Conservation (phyloP, 1,140 invertebrate species). For the Drosophila nigromelanica region DNA sequence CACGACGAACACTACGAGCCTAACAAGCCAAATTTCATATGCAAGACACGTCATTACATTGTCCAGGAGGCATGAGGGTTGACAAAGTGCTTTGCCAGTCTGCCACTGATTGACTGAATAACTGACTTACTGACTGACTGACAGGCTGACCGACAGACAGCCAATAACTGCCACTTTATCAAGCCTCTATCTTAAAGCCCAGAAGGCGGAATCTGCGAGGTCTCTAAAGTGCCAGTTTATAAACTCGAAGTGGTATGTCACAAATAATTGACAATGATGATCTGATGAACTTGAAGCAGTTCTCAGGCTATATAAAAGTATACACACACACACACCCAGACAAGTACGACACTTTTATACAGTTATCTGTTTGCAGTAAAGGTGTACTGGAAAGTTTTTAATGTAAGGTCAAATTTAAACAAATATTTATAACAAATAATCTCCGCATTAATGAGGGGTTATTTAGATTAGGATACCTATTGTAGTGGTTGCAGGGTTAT, state of each 20-base stretch:
- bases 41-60: conserved; percentile 73
- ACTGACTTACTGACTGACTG: conserved; percentile 15
- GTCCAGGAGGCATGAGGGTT: conserved; percentile 44
- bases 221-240: conserved; percentile 71
- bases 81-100: conserved; percentile 53
- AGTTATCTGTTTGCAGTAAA: no score
- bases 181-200: conserved; percentile 25
- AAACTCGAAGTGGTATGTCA: conserved; percentile 66
- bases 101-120: conserved; percentile 5
- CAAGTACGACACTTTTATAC: no score
- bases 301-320: conserved; percentile 18
- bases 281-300: conserved; percentile 64
- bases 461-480: no score
- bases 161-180: conserved; percentile 76
- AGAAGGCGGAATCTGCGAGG: conserved; percentile 20
- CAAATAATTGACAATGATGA: conserved; percentile 74
- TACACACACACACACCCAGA: conserved; percentile 1
- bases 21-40: conserved; percentile 48
- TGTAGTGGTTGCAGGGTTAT: no score
- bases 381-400: no score
- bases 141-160: conserved; percentile 54
- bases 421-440: no score
- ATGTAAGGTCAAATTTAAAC: no score
- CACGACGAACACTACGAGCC: background rate
- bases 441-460: no score